Evolutionary conservation across 2,888 invertebrate species (phyloP).

Genomic region (Drosophila imparisetae): DNA sequence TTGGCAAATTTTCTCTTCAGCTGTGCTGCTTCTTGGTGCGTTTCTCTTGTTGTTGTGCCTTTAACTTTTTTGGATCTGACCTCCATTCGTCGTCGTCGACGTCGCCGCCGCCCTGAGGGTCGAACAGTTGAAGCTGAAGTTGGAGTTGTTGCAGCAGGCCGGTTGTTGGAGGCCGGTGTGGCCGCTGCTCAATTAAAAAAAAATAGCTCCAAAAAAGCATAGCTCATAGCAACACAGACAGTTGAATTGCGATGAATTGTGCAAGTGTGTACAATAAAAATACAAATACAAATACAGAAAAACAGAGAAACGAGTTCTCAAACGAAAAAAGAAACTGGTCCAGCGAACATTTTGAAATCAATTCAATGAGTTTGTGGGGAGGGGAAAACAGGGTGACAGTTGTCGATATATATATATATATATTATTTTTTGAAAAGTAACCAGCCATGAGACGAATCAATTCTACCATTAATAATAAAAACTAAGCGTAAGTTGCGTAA

Average conservation of each 20-base stretch:
- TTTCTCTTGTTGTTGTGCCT: constrained; percentile 23
- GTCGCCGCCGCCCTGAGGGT: constrained; percentile 47
- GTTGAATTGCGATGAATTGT: constrained; percentile 46
- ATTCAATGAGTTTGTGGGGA: constrained; percentile 13
- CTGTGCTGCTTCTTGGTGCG: constrained; percentile 41
- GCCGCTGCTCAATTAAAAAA: constrained; percentile 60
- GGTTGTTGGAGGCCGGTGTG: constrained; percentile 57
- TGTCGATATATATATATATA: background rate
- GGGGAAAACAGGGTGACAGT: constrained; percentile 11
- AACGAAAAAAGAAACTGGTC: constrained; percentile 64
- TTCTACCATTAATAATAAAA: constrained; percentile 58
- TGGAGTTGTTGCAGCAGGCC: constrained; percentile 37
- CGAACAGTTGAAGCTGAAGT: constrained; percentile 40
- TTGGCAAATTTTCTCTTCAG: constrained; percentile 61
- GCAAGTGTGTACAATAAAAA: constrained; percentile 56
- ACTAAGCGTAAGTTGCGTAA: constrained; percentile 21
- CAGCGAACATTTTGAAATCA: constrained; percentile 53
- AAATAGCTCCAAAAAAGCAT: constrained; percentile 26
- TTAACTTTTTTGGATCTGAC: constrained; percentile 47
- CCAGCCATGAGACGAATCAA: constrained; percentile 59
- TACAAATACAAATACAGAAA: background rate
- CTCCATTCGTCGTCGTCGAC: constrained; percentile 63
- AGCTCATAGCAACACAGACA: constrained; percentile 34
- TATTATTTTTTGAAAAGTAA: constrained; percentile 69
- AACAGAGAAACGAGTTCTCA: constrained; percentile 65